phyloP scores from a whole-genome alignment of 2,113 vertebrate species.

The Neogale vison region DNA sequence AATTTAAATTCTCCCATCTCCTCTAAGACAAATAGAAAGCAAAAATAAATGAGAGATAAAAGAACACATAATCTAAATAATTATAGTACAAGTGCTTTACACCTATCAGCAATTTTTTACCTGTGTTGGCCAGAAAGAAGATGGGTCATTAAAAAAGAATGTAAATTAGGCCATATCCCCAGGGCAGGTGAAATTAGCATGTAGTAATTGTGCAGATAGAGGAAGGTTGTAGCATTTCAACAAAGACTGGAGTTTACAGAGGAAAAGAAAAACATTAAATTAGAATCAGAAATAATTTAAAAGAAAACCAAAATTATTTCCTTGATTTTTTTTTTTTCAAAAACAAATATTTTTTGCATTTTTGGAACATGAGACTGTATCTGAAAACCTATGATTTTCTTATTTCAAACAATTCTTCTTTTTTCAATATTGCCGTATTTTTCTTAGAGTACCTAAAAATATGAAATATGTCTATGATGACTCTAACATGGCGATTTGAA shows the following conservation, averaged over 20 bases:
- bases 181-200: conserved; percentile 54
- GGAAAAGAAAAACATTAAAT: conserved; percentile 8
- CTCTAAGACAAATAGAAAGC: not conserved
- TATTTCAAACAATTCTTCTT: not conserved
- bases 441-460: not conserved
- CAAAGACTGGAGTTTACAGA: not conserved
- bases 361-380: not conserved
- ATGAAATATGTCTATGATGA: not conserved
- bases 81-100: not conserved
- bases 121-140: conserved; percentile 4
- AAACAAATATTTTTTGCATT: not conserved
- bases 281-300: conserved; percentile 17
- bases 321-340: not conserved
- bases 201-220: not conserved
- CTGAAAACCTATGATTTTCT: conserved; percentile 46
- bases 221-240: not conserved
- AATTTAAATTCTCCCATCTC: not conserved
- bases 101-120: conserved; percentile 26
- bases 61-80: conserved; percentile 3
- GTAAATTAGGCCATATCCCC: conserved; percentile 49
- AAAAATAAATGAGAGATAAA: not conserved
- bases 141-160: conserved; percentile 19
- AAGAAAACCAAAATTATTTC: conserved; percentile 29
- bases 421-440: not conserved
- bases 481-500: not conserved